A percentile compares a stretch with the other conserved stretches of the same genome.
Conservation (phyloP, 2,797 vertebrate species). For the Arrhamphus sclerolepis region DNA sequence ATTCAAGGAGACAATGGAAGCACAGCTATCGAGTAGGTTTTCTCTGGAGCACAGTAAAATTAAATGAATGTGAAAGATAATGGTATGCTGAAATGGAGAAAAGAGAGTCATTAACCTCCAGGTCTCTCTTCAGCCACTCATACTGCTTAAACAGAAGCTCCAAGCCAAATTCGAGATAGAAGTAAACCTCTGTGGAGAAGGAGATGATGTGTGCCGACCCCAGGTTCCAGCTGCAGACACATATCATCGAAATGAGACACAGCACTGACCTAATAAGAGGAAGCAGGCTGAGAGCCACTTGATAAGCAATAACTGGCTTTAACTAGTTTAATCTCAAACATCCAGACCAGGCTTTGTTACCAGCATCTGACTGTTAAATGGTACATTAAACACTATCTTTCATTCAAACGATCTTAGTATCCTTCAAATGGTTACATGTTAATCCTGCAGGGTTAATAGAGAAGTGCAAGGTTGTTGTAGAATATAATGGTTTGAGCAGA, state of each 20-base stretch:
- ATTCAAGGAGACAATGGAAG: not conserved
- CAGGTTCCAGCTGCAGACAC: constrained; percentile 85
- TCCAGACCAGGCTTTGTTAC: constrained; percentile 2
- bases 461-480: constrained; percentile 7
- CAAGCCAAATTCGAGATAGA: constrained; percentile 82
- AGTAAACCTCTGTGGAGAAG: constrained; percentile 91
- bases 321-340: not conserved
- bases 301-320: constrained; percentile 22
- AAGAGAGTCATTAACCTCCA: constrained; percentile 78
- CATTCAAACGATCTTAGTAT: not conserved
- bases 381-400: constrained; percentile 8
- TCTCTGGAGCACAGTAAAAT: not conserved
- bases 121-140: constrained; percentile 85
- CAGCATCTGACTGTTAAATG: constrained; percentile 18
- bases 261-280: constrained; percentile 25
- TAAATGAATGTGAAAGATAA: not conserved
- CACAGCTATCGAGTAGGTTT: not conserved
- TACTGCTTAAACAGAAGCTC: constrained; percentile 87
- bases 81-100: constrained; percentile 9
- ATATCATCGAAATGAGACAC: constrained; percentile 53
- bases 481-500: too few species aligned
- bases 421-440: constrained; percentile 3
- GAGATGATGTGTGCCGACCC: constrained; percentile 89
- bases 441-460: constrained; percentile 8
- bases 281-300: constrained; percentile 30